phyloP scores from a whole-genome alignment of 2,797 vertebrate species.

The Rhinichthys osculus region DNA sequence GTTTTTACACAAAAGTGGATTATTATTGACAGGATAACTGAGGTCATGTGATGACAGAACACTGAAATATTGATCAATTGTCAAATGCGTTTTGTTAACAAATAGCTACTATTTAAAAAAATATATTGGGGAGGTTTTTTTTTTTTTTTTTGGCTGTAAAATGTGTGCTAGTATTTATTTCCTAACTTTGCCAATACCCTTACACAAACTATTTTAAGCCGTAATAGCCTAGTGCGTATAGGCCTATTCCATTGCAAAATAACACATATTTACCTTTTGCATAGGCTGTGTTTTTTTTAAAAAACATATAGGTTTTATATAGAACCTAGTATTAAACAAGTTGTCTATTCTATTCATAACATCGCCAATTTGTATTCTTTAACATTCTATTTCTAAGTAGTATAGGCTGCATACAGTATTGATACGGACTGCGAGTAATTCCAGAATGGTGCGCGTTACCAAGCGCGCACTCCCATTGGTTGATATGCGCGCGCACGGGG shows the following conservation, averaged over 20 bases:
- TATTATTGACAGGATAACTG: background rate
- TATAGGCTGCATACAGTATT: background rate
- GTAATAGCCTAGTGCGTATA: too few species aligned
- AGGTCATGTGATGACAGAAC: background rate
- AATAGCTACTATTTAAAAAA: too few species aligned
- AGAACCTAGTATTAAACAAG: background rate
- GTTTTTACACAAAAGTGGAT: background rate
- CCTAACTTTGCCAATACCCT: background rate
- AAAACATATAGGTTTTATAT: background rate
- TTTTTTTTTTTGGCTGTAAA: background rate
- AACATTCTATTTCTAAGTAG: background rate
- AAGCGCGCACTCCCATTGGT: constrained; percentile 41
- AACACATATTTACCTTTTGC: background rate
- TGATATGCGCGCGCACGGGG: constrained; percentile 41
- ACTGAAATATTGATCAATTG: background rate
- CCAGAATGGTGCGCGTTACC: constrained; percentile 24
- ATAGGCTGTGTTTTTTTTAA: too few species aligned
- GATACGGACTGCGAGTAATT: constrained; percentile 21
- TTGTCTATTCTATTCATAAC: background rate
- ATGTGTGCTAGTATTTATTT: background rate
- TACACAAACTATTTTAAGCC: background rate
- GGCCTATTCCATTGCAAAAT: background rate
- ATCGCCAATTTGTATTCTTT: background rate
- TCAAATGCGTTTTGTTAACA: background rate
- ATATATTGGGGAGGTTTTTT: too few species aligned